Evolutionary conservation across 2,888 invertebrate genomes (phyloP), one percentile per base, ranked within the genome.

Genomic region (Notodonta dromedarius): DNA sequence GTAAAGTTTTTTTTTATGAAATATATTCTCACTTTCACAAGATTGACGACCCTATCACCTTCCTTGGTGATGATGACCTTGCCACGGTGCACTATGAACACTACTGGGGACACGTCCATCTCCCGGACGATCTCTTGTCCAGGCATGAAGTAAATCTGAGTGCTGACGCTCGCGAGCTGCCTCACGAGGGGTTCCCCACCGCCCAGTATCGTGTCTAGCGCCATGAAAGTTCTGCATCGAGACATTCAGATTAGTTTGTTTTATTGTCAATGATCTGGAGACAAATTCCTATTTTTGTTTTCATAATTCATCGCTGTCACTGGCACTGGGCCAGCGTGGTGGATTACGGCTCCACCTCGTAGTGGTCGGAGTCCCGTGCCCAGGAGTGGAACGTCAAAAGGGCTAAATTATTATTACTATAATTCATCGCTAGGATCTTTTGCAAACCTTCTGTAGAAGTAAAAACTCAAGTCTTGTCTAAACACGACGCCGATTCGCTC

Each of bases 1-100:
- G 24, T 24, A 24, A 24, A 24, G 24, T 2, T 24, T 24, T 24
- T n/a, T 24, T 42, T 42, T 42, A 42, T 24, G 42, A 0, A 42
- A 42, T 4, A 42, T 42, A 42, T 42, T 46, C 9, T 53, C 56
- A 88, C 91, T 82, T 89, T 90, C 9, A 83, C 78, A 8, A 91
- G 71, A 32, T 78, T 70, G 6, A 77, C 76, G 5, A 88, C 48
- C 40, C 81, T 76, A 9, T 77, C 70, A 0, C 79, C 84, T 9
- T 77, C 64, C 58, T 80, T 76, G 13, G 66, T 83, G 6, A 90
- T 69, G 9, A 72, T 56, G 0, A 90, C 79, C 59, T 68, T 84
- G 0, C 91, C 91, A 12, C 89, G 77, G 60, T 91, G 90, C 2
- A 91, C 85, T 1, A 90, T 69, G 57, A 70, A 89, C 0, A 91